phyloP scores from a whole-genome alignment of 2,797 vertebrate species.

The Arrhamphus sclerolepis region DNA sequence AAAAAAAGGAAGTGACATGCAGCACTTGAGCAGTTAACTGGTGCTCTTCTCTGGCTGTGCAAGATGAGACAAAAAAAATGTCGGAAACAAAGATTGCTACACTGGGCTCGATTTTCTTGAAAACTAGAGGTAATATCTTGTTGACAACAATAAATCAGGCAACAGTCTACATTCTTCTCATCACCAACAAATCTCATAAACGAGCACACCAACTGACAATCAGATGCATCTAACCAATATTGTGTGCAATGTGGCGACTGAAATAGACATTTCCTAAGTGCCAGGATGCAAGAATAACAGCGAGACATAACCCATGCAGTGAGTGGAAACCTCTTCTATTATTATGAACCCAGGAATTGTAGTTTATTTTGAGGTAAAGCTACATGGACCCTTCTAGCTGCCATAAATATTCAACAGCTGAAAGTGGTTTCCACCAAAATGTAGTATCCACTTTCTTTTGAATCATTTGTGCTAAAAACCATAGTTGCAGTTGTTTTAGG shows the following conservation, averaged over 20 bases:
- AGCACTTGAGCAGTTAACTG: constrained; percentile 13
- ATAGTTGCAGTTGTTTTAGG: background rate
- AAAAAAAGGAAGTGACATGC: constrained; percentile 24
- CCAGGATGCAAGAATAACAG: constrained; percentile 2
- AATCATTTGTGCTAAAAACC: constrained; percentile 17
- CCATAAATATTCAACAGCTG: constrained; percentile 15
- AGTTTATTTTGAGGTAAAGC: constrained; percentile 26
- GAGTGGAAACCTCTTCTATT: constrained; percentile 18
- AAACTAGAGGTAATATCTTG: background rate
- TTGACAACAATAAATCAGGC: background rate
- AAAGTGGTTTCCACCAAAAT: constrained; percentile 20
- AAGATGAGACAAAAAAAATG: background rate
- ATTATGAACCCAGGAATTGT: constrained; percentile 5
- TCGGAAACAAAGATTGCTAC: background rate
- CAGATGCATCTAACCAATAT: background rate
- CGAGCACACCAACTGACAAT: background rate
- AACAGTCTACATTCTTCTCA: background rate
- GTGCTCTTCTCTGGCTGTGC: constrained; percentile 4
- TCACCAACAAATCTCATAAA: background rate
- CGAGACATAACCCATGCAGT: constrained; percentile 4
- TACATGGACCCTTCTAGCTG: constrained; percentile 4
- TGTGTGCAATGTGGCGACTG: background rate
- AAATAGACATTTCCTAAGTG: background rate
- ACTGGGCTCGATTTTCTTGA: background rate
- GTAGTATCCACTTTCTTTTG: constrained; percentile 6